phyloP scores from a whole-genome alignment of 2,113 vertebrate genomes.

The Callocephalon fimbriatum region DNA sequence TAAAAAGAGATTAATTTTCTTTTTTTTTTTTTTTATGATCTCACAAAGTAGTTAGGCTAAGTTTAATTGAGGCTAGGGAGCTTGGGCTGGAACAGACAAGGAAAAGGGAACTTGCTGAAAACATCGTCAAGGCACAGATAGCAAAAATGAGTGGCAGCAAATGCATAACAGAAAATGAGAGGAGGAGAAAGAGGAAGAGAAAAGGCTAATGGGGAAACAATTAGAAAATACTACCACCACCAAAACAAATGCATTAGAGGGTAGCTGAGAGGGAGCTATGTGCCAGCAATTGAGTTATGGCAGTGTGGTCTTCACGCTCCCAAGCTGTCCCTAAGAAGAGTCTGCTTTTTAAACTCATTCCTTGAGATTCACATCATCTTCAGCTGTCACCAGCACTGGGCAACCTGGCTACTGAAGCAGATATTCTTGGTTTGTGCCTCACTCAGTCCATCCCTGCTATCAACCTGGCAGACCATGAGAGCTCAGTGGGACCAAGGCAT shows the following conservation, averaged over 20 bases:
- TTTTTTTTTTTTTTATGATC: not conserved
- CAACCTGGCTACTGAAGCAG: not conserved
- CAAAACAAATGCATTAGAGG: not conserved
- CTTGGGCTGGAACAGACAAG: not conserved
- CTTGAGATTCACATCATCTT: not conserved
- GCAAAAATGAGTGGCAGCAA: not conserved
- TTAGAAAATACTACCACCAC: not conserved
- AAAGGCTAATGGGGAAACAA: not conserved
- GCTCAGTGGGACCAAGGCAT: not conserved
- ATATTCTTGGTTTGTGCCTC: not conserved
- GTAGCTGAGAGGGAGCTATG: not conserved
- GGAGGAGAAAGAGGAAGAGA: slow-evolving; percentile 8
- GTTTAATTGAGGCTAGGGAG: slow-evolving; percentile 14
- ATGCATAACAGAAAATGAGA: slow-evolving; percentile 33
- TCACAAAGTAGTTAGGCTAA: not conserved
- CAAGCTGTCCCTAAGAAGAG: not conserved
- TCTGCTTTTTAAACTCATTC: not conserved
- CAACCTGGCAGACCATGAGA: not conserved
- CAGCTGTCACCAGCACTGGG: not conserved
- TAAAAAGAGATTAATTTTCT: not conserved
- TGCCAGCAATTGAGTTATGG: not conserved
- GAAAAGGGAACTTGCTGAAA: slow-evolving; percentile 52
- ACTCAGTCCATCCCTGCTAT: not conserved
- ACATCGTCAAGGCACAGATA: not conserved
- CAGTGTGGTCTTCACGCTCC: not conserved